A percentile compares a stretch with the other conserved stretches of the same genome.
Conservation (phyloP, 2,113 vertebrate genomes). For the Pagrus major region DNA sequence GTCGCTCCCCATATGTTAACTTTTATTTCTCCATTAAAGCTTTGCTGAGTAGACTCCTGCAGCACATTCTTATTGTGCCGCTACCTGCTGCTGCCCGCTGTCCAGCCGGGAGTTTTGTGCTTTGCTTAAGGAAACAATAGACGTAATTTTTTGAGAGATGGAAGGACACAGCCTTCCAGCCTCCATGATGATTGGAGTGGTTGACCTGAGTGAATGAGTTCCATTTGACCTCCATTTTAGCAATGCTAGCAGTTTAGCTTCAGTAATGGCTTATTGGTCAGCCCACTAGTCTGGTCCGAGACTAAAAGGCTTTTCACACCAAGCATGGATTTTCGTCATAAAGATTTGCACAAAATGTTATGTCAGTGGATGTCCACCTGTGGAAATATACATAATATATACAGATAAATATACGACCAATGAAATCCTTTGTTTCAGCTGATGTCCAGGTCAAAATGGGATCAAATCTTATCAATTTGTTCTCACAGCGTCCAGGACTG, state of each 20-base stretch:
- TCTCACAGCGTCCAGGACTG: too few species aligned
- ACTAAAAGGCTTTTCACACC: not conserved
- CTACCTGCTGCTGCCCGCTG: not conserved
- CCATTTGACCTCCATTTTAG: not conserved
- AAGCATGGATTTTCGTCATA: too few species aligned
- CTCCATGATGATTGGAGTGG: not conserved
- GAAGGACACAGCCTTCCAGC: not conserved
- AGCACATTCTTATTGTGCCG: not conserved
- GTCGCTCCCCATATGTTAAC: conserved; percentile 25
- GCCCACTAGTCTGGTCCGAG: not conserved
- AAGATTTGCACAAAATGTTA: too few species aligned
- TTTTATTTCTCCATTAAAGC: conserved; percentile 30
- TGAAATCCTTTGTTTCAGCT: too few species aligned
- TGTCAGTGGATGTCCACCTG: too few species aligned
- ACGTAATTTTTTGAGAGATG: not conserved
- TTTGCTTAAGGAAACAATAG: not conserved
- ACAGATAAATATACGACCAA: too few species aligned
- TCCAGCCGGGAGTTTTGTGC: not conserved
- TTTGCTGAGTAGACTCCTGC: conserved; percentile 25
- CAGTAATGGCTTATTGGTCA: not conserved
- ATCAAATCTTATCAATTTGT: too few species aligned
- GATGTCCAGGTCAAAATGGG: too few species aligned
- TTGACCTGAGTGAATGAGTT: not conserved
- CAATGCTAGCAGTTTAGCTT: too few species aligned
- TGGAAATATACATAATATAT: too few species aligned